phyloP scores from a whole-genome alignment of 2,113 vertebrate species.

The Chaetodon trifascialis region DNA sequence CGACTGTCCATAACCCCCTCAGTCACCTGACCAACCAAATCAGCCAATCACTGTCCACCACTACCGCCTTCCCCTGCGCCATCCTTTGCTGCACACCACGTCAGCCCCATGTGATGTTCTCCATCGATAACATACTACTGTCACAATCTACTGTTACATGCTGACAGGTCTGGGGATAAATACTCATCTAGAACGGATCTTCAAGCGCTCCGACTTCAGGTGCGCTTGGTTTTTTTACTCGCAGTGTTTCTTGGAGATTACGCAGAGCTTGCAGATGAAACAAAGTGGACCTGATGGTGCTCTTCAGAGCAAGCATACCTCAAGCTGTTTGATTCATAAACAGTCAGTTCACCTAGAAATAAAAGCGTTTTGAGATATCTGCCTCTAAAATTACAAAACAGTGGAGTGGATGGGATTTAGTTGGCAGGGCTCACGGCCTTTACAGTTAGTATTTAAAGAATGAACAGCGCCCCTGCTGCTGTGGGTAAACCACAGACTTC shows the following conservation, averaged over 20 bases:
- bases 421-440: constrained; percentile 6
- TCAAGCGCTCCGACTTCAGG: constrained; percentile 14
- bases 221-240: constrained; percentile 22
- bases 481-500: not conserved
- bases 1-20: constrained; percentile 86
- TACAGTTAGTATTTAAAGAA: not conserved
- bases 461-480: not conserved
- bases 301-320: constrained; percentile 33
- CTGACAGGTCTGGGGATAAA: constrained; percentile 71
- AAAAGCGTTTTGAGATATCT: not conserved
- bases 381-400: constrained; percentile 23
- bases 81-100: constrained; percentile 84
- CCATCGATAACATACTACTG: constrained; percentile 88
- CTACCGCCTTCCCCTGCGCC: constrained; percentile 83
- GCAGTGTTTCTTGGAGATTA: constrained; percentile 22
- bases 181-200: constrained; percentile 11
- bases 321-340: constrained; percentile 26
- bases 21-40: constrained; percentile 84
- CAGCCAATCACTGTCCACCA: constrained; percentile 86
- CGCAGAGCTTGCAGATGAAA: not conserved
- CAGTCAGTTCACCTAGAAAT: constrained; percentile 3
- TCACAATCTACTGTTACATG: constrained; percentile 76
- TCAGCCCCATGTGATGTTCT: constrained; percentile 88
- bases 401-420: constrained; percentile 4
- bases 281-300: constrained; percentile 7